These are phyloP conservation scores for Paradisaea rubra DNA, from an alignment of 2,113 vertebrate genomes.

Conservation along the genomic window DNA sequence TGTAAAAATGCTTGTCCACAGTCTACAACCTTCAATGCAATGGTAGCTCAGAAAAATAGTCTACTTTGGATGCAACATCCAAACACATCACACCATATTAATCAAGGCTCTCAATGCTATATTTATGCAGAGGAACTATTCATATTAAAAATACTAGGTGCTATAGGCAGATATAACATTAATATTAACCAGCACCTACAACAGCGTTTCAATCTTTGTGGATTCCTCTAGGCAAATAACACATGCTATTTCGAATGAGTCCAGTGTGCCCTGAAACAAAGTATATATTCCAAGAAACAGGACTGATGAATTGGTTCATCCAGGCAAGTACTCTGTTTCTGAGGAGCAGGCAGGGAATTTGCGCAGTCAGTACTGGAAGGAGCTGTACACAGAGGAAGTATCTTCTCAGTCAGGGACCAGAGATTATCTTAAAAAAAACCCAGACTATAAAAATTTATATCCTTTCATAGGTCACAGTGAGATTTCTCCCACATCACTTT, in stretches of 20 bases:
- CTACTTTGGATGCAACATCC: background rate
- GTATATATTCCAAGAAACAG: background rate
- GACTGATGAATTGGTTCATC: background rate
- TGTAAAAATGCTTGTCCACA: background rate
- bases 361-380: background rate
- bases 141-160: background rate
- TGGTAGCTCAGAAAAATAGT: background rate
- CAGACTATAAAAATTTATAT: background rate
- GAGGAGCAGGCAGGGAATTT: background rate
- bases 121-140: background rate
- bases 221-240: background rate
- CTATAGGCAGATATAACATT: background rate
- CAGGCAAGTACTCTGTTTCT: background rate
- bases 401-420: background rate
- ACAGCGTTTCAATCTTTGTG: background rate
- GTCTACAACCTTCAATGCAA: background rate
- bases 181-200: background rate
- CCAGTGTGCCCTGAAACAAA: background rate
- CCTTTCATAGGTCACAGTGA: background rate
- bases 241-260: background rate
- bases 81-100: background rate
- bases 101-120: background rate
- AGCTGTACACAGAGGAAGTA: background rate
- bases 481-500: background rate
- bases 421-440: background rate